Evolutionary conservation across 2,113 vertebrate genomes (phyloP).

Genomic region (Bubo bubo): DNA sequence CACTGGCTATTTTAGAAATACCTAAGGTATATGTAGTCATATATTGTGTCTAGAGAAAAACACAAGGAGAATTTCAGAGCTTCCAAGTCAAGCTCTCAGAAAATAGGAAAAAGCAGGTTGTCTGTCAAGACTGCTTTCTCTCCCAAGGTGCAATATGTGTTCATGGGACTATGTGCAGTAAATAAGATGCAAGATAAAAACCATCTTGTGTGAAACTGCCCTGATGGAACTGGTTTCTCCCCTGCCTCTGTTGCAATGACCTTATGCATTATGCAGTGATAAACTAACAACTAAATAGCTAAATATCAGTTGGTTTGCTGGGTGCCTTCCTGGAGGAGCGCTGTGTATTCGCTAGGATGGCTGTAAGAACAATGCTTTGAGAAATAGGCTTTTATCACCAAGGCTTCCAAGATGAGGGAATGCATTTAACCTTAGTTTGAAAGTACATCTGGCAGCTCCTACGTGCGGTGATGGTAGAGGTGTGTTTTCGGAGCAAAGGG

Average conservation of each 20-base stretch:
- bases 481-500: background rate
- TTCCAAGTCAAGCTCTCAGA: background rate
- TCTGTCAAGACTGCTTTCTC: background rate
- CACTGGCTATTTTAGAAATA: background rate
- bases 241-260: background rate
- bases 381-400: background rate
- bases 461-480: background rate
- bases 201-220: background rate
- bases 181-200: background rate
- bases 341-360: background rate
- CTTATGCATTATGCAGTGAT: background rate
- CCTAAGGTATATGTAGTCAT: background rate
- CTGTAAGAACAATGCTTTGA: background rate
- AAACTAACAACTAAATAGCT: background rate
- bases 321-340: background rate
- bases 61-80: background rate
- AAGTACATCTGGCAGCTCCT: background rate
- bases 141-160: fast-evolving
- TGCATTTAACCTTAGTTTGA: background rate
- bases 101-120: background rate
- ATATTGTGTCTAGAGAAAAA: background rate
- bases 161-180: fast-evolving
- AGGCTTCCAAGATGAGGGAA: background rate
- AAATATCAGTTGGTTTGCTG: background rate
- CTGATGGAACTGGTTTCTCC: background rate